phyloP scores from a whole-genome alignment of 2,113 vertebrate species.

The Hassar affinis region DNA sequence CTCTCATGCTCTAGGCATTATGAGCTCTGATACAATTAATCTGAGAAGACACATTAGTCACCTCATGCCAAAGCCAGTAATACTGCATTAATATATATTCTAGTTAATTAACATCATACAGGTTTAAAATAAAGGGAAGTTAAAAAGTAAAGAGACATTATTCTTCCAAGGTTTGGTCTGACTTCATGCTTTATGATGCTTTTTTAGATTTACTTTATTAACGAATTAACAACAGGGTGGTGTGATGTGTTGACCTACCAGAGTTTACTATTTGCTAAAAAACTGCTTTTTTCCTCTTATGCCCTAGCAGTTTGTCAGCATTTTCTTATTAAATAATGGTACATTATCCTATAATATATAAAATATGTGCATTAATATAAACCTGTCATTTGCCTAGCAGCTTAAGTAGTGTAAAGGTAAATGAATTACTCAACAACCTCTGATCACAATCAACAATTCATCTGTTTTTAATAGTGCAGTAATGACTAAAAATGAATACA shows the following conservation, averaged over 20 bases:
- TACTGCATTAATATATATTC: neutral
- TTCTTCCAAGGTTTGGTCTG: neutral
- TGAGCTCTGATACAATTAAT: constrained; percentile 10
- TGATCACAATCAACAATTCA: neutral
- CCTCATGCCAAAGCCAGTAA: neutral
- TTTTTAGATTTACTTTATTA: neutral
- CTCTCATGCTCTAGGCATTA: neutral
- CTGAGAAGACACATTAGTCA: constrained; percentile 1
- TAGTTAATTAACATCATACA: neutral
- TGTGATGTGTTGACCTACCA: neutral
- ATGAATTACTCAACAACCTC: neutral
- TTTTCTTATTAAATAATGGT: neutral
- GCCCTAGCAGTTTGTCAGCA: neutral
- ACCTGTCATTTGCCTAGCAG: neutral
- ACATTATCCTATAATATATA: neutral
- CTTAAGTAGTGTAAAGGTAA: neutral
- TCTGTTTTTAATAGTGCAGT: neutral
- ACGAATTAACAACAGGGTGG: neutral
- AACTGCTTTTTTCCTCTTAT: neutral
- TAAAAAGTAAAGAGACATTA: neutral
- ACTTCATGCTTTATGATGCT: too few relatives aligned
- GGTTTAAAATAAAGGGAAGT: neutral
- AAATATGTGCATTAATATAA: neutral
- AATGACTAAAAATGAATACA: neutral
- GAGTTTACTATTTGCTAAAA: neutral